phyloP scores from a whole-genome alignment of 2,797 vertebrate species.

The Spinus olivaceus region DNA sequence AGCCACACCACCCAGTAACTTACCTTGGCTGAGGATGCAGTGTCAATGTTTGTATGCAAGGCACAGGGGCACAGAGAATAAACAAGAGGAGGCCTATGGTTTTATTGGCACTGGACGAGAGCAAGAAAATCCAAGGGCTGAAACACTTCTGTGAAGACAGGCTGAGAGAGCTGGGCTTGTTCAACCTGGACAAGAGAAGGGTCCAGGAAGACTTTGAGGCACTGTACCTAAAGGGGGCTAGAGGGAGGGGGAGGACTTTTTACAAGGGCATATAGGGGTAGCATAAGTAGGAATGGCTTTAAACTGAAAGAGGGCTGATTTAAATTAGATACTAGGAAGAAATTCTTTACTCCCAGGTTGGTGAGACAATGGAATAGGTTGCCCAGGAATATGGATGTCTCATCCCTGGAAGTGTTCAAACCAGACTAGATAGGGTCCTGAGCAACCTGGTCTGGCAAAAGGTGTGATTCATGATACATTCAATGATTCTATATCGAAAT shows the following conservation, averaged over 20 bases:
- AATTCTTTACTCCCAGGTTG: neutral
- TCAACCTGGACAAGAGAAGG: neutral
- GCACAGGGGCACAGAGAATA: rapidly evolving
- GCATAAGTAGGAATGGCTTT: neutral
- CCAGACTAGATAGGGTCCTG: neutral
- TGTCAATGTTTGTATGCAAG: neutral
- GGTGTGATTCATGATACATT: neutral
- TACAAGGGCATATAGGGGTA: neutral
- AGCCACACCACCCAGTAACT: neutral
- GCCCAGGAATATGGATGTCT: neutral
- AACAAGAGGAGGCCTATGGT: too few species aligned
- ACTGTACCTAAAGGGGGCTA: neutral
- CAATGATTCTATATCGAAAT: neutral
- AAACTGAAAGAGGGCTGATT: neutral
- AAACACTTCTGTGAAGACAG: neutral
- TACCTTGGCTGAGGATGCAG: neutral
- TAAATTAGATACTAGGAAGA: neutral
- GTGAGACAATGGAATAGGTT: neutral
- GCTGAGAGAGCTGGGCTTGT: neutral
- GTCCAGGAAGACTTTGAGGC: neutral
- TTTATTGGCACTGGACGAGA: neutral
- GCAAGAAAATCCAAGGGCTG: neutral
- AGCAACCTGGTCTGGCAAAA: neutral
- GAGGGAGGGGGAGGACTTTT: neutral
- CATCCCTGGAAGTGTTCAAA: neutral